A percentile compares a stretch with the other conserved stretches of the same genome.
Evolutionary conservation across 2,888 invertebrate species (phyloP).

Genomic region (Heteropelma amictum): DNA sequence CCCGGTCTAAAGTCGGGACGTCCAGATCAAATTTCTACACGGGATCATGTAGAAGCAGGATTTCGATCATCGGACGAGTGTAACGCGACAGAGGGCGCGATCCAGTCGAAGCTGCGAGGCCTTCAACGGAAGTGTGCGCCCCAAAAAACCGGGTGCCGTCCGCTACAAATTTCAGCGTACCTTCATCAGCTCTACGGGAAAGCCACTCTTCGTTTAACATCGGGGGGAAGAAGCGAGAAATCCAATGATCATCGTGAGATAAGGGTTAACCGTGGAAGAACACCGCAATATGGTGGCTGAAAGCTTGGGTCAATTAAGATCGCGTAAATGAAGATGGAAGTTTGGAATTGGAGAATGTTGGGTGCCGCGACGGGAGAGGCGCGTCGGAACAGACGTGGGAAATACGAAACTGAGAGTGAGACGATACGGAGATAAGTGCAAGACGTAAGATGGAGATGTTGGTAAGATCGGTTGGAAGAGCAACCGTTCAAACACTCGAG

Average conservation of each 20-base stretch:
- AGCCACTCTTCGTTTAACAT: slow-evolving; percentile 50
- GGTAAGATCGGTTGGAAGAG: no score
- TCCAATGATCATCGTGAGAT: slow-evolving; percentile 11
- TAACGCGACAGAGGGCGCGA: no score
- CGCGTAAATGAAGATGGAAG: slow-evolving; percentile 11
- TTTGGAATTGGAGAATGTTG: slow-evolving; percentile 26
- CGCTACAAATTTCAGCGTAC: slow-evolving; percentile 65
- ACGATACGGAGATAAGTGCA: slow-evolving; percentile 11
- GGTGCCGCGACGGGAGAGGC: background rate
- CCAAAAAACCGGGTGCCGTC: no score
- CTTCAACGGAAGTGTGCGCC: no score
- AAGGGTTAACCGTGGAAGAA: background rate
- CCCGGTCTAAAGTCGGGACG: no score
- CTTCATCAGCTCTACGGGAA: slow-evolving; percentile 61
- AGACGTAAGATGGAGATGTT: background rate
- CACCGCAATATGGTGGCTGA: background rate
- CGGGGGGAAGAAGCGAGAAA: background rate
- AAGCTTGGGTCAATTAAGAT: slow-evolving; percentile 19
- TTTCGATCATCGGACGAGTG: no score
- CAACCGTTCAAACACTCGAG: background rate
- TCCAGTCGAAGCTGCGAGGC: no score
- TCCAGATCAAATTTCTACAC: no score
- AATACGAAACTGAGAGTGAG: background rate
- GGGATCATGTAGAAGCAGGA: no score
- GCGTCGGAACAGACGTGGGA: slow-evolving; percentile 15